These are phyloP conservation scores for Uloborus plumipes DNA, from an alignment of 2,888 invertebrate genomes.

Conservation along the genomic window DNA sequence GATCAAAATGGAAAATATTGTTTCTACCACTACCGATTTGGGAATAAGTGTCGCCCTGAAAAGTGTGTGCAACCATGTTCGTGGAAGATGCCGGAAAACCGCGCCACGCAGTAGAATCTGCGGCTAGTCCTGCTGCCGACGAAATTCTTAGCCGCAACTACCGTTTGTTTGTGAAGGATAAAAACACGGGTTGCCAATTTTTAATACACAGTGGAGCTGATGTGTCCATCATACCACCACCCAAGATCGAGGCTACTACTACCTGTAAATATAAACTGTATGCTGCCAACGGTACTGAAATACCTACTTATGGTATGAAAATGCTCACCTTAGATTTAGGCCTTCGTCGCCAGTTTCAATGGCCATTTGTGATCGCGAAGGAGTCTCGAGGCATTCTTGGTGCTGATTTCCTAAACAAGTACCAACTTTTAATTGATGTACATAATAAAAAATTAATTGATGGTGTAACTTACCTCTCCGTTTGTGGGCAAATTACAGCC, in stretches of 20 bases:
- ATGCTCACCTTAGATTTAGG: conserved; percentile 12
- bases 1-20: background rate
- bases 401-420: conserved; percentile 13
- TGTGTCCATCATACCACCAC: background rate
- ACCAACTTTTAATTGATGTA: conserved; percentile 4
- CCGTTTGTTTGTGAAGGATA: background rate
- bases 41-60: background rate
- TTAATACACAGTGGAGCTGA: conserved; percentile 5
- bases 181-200: conserved; percentile 1
- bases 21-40: background rate
- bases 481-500: background rate
- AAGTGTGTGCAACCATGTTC: background rate
- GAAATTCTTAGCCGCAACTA: background rate
- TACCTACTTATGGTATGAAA: conserved; percentile 1
- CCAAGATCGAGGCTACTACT: background rate
- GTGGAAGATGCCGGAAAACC: background rate
- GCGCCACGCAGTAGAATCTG: background rate
- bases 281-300: conserved; percentile 20
- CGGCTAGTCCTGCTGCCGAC: conserved; percentile 1
- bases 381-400: conserved; percentile 5
- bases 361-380: conserved; percentile 2
- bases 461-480: background rate
- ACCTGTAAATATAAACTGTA: background rate
- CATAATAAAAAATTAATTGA: background rate
- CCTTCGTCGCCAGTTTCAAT: background rate